Evolutionary conservation across 1,140 invertebrate species (phyloP), one percentile per base, ranked within the genome.

Genomic region (Rhagoletis zephyria): DNA sequence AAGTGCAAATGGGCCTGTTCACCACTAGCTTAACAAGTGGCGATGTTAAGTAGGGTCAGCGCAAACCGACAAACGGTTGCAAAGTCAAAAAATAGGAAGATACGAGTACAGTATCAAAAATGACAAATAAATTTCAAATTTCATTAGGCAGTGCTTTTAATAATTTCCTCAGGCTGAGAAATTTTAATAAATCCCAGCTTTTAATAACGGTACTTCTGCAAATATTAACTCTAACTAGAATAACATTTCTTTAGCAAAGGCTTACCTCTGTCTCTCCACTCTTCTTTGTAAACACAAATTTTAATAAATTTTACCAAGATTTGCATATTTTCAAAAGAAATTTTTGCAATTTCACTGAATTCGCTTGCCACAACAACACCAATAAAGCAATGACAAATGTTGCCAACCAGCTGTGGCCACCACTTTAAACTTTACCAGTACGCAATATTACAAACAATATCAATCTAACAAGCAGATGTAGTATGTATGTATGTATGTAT

Each of bases 341-440:
- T 59, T 81, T 30, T 81, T 30, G 74, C 74, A 81, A 81, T 81
- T 59, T 81, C 45, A 9, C n/a, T 59, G 14, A 81, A 51, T 81
- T 81, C 74, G 45, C 10, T 19, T 56, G 48, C 74, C 51, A 51
- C 48, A 81, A 81, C 6, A 81, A 81, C n/a, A 81, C 7, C 45
- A 59, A 56, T 81, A 81, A 81, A 56, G 48, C n/a, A 81, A 81
- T 56, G 19, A 81, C 74, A 56, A 81, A 56, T 81, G 74, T n/a
- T 19, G 16, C 74, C 74, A 81, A 5, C 74, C 74, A 81, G 74
- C 74, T 81, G 74, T 81, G 74, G 42, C 48, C 51, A 81, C 30
- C 51, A 81, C 19, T 81, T 51, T 30, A 19, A 77, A 81, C 6
- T 81, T 81, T 81, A 30, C 51, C 48, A 59, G 40, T 40, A 67